Conservation (phyloP, 1,140 invertebrate species). For the Scylla paramamosain region DNA sequence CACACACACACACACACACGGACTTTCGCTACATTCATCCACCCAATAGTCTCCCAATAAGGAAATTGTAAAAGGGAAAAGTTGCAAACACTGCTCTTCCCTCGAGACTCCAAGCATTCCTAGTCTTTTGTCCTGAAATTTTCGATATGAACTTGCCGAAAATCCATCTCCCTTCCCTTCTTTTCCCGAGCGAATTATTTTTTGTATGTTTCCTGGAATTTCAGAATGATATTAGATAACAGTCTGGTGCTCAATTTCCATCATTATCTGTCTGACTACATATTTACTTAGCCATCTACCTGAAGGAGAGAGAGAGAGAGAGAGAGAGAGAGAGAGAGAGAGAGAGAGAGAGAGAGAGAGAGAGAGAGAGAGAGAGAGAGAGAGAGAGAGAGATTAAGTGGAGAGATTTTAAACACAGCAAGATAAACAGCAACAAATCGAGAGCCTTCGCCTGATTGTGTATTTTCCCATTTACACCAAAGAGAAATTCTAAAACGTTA, state of each 20-base stretch:
- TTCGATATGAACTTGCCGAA: neutral
- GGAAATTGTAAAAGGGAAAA: neutral
- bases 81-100: neutral
- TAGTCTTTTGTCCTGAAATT: neutral
- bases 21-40: neutral
- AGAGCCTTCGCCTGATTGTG: too few species aligned
- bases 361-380: constrained; percentile 27
- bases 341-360: neutral
- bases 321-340: neutral
- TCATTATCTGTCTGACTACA: neutral
- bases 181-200: neutral
- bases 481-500: too few species aligned
- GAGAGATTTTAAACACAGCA: too few species aligned
- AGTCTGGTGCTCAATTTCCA: too few species aligned
- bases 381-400: too few species aligned
- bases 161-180: too few species aligned
- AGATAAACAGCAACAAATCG: too few species aligned
- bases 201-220: neutral
- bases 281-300: neutral
- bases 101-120: neutral
- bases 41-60: neutral
- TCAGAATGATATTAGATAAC: neutral
- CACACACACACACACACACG: constrained; percentile 45
- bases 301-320: neutral
- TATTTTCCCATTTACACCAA: too few species aligned